Evolutionary conservation across 2,113 vertebrate species (phyloP), one percentile per base, ranked within the genome.

Genomic region (Oceanodroma tethys): DNA sequence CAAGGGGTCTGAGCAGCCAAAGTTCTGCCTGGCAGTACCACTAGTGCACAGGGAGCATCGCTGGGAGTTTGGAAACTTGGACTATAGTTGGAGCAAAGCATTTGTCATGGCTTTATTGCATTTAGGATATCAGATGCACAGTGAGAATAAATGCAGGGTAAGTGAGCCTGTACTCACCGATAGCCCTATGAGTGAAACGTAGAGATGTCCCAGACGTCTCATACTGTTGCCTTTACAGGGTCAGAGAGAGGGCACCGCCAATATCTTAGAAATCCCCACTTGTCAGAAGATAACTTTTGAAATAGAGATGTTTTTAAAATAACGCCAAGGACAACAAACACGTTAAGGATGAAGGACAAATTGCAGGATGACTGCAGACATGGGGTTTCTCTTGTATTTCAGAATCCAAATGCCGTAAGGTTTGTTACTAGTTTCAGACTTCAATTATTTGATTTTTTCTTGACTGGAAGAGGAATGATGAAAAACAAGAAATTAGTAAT

Each of bases 401-500:
- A 20, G n/a, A 90, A 63, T 78, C n/a, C 53, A 95, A 63, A 81
- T 81, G 82, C 65, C 7, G 2, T 56, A 56, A 83, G 56, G 43
- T 86, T 96, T 92, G 42, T 93, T 91, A 93, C 60, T 38, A 63
- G 34, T 71, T 93, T 96, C 81, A 93, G 73, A 62, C 56, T 93
- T 75, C 47, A 92, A 2, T 73, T 73, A 53, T 62, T 80, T 76
- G 9, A n/a, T 72, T 87, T 92, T 88, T 90, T 78, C 70, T 94
- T 91, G 80, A 90, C 63, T 75, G 78, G 50, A n/a, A 88, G 76
- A 86, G 36, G 38, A 94, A 96, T 63, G 17, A 86, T 83, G 63
- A 88, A 92, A 93, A 96, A 23, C 62, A 95, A 96, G 52, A 92
- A 94, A 89, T 92, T 85, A 91, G n/a, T 53, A 93, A 92, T 92